Conservation (phyloP, 2,888 invertebrate genomes). For the Drosophila longiperda region DNA sequence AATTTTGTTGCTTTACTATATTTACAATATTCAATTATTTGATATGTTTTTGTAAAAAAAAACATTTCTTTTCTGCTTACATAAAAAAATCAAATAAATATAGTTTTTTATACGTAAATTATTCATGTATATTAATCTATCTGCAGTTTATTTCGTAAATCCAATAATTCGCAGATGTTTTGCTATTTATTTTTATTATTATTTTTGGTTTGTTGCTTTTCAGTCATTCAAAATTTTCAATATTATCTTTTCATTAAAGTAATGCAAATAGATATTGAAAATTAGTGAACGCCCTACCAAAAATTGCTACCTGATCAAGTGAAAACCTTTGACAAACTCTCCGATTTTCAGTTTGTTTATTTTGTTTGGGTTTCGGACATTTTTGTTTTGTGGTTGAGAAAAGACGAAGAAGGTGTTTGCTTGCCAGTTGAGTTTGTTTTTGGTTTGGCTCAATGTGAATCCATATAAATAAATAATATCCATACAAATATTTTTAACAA, state of each 20-base stretch:
- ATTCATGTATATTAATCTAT: not conserved
- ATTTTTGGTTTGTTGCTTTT: not conserved
- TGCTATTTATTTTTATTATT: constrained; percentile 30
- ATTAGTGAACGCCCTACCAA: constrained; percentile 58
- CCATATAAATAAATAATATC: constrained; percentile 63
- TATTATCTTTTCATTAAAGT: constrained; percentile 73
- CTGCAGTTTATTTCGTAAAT: constrained; percentile 21
- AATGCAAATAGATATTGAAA: constrained; percentile 68
- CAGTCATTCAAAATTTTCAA: constrained; percentile 48
- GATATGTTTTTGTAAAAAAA: not conserved
- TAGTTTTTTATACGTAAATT: not conserved
- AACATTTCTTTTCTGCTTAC: not conserved
- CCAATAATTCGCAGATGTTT: constrained; percentile 43
- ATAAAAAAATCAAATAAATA: not conserved
- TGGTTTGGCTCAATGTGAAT: constrained; percentile 41
- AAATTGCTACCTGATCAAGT: constrained; percentile 46
- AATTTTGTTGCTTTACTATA: not conserved
- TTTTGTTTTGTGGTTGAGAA: constrained; percentile 30
- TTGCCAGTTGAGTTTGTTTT: constrained; percentile 63
- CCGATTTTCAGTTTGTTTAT: constrained; percentile 35
- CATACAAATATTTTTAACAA: constrained; percentile 64
- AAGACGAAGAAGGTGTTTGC: constrained; percentile 36
- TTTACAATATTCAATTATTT: not conserved
- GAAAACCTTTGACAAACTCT: constrained; percentile 12
- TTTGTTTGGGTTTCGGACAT: constrained; percentile 36